Conservation (phyloP, 2,888 invertebrate species). For the Idaea biselata region DNA sequence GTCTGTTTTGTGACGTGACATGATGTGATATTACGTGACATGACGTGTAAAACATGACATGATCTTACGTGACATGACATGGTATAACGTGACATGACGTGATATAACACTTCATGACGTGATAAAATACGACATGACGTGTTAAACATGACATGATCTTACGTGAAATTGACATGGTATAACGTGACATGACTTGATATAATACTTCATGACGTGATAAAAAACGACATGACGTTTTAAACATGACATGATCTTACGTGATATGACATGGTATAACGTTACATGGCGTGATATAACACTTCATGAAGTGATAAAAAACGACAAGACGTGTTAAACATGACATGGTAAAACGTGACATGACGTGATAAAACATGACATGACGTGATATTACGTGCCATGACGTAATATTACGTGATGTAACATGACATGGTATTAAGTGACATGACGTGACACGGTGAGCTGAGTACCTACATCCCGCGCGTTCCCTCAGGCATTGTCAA, state of each 20-base stretch:
- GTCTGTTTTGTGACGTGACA: constrained; percentile 12
- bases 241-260: too few species aligned
- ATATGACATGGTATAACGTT: too few species aligned
- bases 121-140: constrained; percentile 12
- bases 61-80: too few species aligned
- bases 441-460: constrained; percentile 11
- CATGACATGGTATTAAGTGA: constrained; percentile 6
- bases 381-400: too few species aligned
- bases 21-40: constrained; percentile 11
- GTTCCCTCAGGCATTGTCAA: constrained; percentile 15
- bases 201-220: constrained; percentile 1
- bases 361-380: too few species aligned
- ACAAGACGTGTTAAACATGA: constrained; percentile 15
- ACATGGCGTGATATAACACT: too few species aligned
- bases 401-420: too few species aligned
- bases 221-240: constrained; percentile 9
- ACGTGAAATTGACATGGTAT: too few species aligned
- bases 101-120: too few species aligned
- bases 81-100: too few species aligned
- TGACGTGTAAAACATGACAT: too few species aligned
- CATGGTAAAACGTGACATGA: constrained; percentile 6
- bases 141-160: not conserved
- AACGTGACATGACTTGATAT: too few species aligned
- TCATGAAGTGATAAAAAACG: constrained; percentile 5
- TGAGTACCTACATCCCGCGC: not conserved